phyloP scores from a whole-genome alignment of 2,113 vertebrate genomes.

The Rhea americana region DNA sequence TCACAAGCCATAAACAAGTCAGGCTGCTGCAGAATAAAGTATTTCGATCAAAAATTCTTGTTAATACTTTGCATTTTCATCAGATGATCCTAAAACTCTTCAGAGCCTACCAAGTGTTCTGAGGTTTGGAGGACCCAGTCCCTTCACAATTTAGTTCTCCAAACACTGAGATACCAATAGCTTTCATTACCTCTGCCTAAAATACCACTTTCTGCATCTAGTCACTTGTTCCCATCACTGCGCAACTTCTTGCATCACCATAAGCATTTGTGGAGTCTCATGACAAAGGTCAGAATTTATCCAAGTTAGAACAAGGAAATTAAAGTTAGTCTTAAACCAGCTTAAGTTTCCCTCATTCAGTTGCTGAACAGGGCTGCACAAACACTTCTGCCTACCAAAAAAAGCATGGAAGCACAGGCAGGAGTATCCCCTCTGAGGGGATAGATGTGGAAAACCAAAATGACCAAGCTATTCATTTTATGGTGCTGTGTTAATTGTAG shows the following conservation, averaged over 20 bases:
- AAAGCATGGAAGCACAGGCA: background rate
- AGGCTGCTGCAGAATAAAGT: background rate
- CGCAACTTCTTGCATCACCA: background rate
- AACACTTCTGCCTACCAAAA: background rate
- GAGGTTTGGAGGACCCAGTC: background rate
- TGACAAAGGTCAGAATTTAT: background rate
- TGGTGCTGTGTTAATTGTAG: background rate
- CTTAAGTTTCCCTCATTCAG: background rate
- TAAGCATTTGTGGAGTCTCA: background rate
- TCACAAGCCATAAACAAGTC: background rate
- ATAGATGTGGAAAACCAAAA: background rate
- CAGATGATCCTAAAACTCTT: background rate
- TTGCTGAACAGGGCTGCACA: background rate
- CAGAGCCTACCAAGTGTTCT: background rate
- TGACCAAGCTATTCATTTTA: background rate
- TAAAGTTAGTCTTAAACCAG: background rate
- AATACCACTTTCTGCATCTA: background rate
- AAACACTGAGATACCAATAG: background rate
- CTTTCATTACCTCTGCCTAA: background rate
- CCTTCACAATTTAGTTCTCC: background rate
- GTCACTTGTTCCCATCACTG: accelerated
- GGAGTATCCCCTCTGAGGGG: background rate
- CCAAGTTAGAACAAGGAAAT: background rate
- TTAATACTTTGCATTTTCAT: background rate
- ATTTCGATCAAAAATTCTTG: background rate